Evolutionary conservation across 2,797 vertebrate species (phyloP), one percentile per base, ranked within the genome.

Genomic region (Taenioides sp.): DNA sequence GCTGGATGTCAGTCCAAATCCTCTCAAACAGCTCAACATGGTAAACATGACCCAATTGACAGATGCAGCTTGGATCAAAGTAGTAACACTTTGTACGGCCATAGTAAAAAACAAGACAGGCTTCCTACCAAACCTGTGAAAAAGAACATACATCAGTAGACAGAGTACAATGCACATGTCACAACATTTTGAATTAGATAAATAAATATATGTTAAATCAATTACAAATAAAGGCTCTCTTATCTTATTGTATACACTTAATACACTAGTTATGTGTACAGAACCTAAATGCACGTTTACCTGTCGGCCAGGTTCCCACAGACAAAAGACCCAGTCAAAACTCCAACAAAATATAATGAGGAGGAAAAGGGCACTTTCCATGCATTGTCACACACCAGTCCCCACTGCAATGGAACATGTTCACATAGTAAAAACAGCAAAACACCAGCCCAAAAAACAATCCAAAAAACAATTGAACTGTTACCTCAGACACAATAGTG

Each of bases 71-170:
- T 96, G 95, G 12, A 96, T 9, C 80, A 95, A 89, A 76, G 94
- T 82, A 84, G 92, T 91, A 72, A 87, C 85, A 6, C 91, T 93
- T 81, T 94, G 94, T 75, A 95, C 78, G 31, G 78, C 89, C 91
- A 96, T 80, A 61, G 92, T 93, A 63, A 77, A 75, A 86, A 95
- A 96, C 17, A 95, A 88, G 74, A 96, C 89, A 0, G 90, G 92
- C 88, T 96, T 96, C 84, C 95, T 94, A 59, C 95, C 95, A 89
- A 94, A 95, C 79, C 95, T 97, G 82, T 5, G 37, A 59, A 62
- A 73, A 65, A 2, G 23, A 17, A 74, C 3, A 57, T 23, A 23
- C 23, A 23, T 12, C 59, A 61, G 23, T 59, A 57, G 0, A 57
- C 20, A 20, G 50, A 6, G 22, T 11, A 55, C 10, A 55, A 23